Percentiles rank a stretch among this genome's conserved stretches.
Evolutionary conservation across 2,888 invertebrate species (phyloP).

Genomic region (Caenorhabditis sp.): DNA sequence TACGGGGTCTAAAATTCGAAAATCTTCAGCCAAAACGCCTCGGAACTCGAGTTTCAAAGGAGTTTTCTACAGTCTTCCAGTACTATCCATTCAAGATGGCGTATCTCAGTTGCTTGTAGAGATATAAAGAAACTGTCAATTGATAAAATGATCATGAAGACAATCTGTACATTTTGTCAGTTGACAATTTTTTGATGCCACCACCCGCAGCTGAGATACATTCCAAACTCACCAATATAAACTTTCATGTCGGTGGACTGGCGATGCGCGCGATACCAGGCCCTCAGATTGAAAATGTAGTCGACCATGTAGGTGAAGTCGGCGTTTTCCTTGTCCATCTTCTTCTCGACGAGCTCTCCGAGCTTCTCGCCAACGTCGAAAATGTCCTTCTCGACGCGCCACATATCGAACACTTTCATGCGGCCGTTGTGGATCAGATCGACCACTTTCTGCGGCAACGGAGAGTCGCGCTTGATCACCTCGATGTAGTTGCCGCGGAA

Average conservation of each 20-base stretch:
- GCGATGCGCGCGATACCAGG: constrained; percentile 36
- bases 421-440: constrained; percentile 23
- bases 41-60: too few relatives aligned
- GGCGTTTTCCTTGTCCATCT: constrained; percentile 28
- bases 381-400: constrained; percentile 45
- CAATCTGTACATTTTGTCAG: too few relatives aligned
- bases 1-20: too few relatives aligned
- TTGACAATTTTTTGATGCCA: too few relatives aligned
- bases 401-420: constrained; percentile 48
- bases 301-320: constrained; percentile 45
- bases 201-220: too few relatives aligned
- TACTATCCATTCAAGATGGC: too few relatives aligned
- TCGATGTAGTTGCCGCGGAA: constrained; percentile 32
- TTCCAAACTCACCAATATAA: constrained; percentile 20
- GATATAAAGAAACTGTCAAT: too few relatives aligned
- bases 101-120: too few relatives aligned
- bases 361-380: constrained; percentile 42
- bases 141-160: too few relatives aligned
- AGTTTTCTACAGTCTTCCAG: too few relatives aligned
- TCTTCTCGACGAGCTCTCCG: constrained; percentile 38
- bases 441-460: constrained; percentile 17
- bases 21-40: too few relatives aligned
- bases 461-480: constrained; percentile 15
- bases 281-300: constrained; percentile 47
- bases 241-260: constrained; percentile 30